A percentile compares a stretch with the other conserved stretches of the same genome.
Evolutionary conservation across 2,888 invertebrate species (phyloP).

Genomic region (Drosophila lacicola): DNA sequence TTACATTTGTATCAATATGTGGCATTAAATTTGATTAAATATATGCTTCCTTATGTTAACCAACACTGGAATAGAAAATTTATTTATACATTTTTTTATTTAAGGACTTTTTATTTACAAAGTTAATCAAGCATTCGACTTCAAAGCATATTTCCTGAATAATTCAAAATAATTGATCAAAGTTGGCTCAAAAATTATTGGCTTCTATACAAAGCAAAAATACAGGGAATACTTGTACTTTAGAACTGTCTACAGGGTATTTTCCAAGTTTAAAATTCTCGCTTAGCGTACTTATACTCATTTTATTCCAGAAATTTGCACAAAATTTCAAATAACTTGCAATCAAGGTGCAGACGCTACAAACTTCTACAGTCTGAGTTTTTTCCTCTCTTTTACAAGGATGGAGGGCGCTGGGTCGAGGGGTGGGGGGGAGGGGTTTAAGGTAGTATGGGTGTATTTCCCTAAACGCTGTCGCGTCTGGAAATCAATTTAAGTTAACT

Average conservation of each 20-base stretch:
- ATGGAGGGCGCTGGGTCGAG: not conserved
- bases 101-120: too few species aligned
- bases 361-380: conserved; percentile 2
- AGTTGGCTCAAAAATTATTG: too few species aligned
- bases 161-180: too few species aligned
- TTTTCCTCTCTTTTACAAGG: too few species aligned
- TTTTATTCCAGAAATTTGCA: conserved; percentile 59
- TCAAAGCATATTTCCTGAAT: too few species aligned
- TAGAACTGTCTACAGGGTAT: conserved; percentile 10
- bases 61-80: too few species aligned
- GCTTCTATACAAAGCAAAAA: not conserved
- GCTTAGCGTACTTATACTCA: conserved; percentile 9
- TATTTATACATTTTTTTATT: too few species aligned
- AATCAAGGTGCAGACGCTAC: conserved; percentile 75
- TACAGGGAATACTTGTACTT: too few species aligned
- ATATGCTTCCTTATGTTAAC: too few species aligned
- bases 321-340: conserved; percentile 82
- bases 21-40: too few species aligned
- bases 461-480: conserved; percentile 62
- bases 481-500: conserved; percentile 82
- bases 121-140: too few species aligned
- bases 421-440: not conserved
- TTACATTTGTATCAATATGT: too few species aligned
- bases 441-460: conserved; percentile 45
- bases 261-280: not conserved